Base-by-base conservation (phyloP, 2,797 vertebrate genomes). In the Bucorvus abyssinicus region DNA sequence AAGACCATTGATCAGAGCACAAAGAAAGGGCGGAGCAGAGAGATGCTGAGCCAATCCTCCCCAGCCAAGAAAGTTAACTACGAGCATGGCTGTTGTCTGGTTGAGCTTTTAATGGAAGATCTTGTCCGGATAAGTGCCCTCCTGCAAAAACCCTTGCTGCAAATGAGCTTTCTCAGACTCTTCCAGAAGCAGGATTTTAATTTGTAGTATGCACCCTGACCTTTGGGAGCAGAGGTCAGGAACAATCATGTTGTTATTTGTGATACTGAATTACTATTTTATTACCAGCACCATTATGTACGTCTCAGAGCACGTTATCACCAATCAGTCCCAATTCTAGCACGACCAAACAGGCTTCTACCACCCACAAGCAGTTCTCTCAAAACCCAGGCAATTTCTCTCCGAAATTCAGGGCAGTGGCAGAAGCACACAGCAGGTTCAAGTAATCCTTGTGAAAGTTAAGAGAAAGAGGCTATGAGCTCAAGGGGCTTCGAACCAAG, bases 51-150 rank as follows among this genome's bases (percentile, higher is more conserved):
- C 32, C 36, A 70, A 7, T 3, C 23, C 23, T 57, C 26, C 23
- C 52, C 2, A 7, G 38, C 34, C 47, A 42, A 1, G 38, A 65
- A 32, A 78, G 38, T 14, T 34, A 9, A 14, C 40, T 34, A 32
- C 0, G 3, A 84, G 29, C 7, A 12, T 6, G 8, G 3, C 26
- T 63, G 34, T 9, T 27, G 29, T 59, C 17, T 52, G 26, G 29
- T 1, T 16, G 6, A 40, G 9, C 38, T 17, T 74, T 26, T 14
- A 27, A 45, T 17, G 27, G 30, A 44, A 85, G 10, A 29, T 14
- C 47, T 8, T 9, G 30, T 55, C 55, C 0, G 9, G n/a, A 19
- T 24, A 27, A 0, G 0, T 10, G 27, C 10, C 20, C 34, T 82
- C 34, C 50, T 42, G 38, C 53, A 40, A 30, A 53, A 29, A 52